Evolutionary conservation across 2,113 vertebrate species (phyloP), one percentile per base, ranked within the genome.

Genomic region (Cyprinus carpio): DNA sequence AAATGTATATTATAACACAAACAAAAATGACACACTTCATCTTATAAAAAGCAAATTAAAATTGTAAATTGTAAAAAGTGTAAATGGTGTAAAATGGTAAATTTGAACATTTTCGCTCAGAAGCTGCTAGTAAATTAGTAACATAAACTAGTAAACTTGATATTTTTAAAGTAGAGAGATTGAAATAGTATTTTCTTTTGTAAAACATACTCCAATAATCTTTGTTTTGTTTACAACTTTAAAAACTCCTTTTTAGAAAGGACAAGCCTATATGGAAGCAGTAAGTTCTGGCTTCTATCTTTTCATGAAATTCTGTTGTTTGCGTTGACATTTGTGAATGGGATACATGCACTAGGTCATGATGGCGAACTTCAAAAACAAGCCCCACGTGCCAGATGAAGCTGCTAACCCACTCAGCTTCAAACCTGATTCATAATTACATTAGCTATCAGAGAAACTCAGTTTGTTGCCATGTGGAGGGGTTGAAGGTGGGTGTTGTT

Each of bases 401-500:
- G 49, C 49, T 16, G 49, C 4, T 16, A 51, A 80, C 60, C 58
- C 4, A 71, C 25, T 74, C 76, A 67, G 83, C 37, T 82, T 75
- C 0, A 88, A 89, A 88, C 81, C 69, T 85, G 82, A 89, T 81
- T 77, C 71, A 67, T 51, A 88, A 69, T 87, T 23, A 75, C 62
- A 65, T 87, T 89, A 83, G 29, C 83, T 87, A 82, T 67, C 43
- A 79, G 56, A 74, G 29, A 72, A 88, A 89, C 56, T 74, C 34
- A 34, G 69, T 87, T 83, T 87, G 51, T 77, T 56, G 25, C 16
- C 18, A 60, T 60, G 27, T 80, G 78, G 82, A 74, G 62, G 51
- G 46, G 31, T 79, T 51, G 77, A 75, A 58, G 7, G 56, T 5
- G n/a, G 54, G 74, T 60, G 78, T 65, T 85, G 56, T 81, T 54